A percentile compares a stretch with the other conserved stretches of the same genome.
These are phyloP conservation scores for Poeciliopsis occidentalis DNA, from an alignment of 2,113 vertebrate genomes.

Conservation along the genomic window DNA sequence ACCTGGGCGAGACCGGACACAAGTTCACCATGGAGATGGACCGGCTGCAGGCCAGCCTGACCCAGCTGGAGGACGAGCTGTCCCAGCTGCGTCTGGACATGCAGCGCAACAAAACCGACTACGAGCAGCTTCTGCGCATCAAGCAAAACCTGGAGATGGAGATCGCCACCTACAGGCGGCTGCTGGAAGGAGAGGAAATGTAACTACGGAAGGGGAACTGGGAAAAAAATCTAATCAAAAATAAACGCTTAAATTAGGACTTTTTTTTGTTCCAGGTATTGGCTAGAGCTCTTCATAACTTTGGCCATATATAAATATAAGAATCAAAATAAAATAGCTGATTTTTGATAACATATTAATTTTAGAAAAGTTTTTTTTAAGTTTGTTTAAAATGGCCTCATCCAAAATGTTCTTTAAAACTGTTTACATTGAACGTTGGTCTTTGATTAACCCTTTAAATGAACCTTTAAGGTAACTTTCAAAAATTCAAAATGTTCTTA, in stretches of 20 bases:
- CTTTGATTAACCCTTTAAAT: background rate
- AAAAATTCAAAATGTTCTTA: background rate
- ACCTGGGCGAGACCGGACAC: conserved; percentile 73
- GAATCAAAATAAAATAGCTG: no score
- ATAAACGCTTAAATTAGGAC: background rate
- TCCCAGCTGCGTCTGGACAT: conserved; percentile 81
- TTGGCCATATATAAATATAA: no score
- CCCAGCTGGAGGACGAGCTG: conserved; percentile 80
- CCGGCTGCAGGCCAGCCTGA: conserved; percentile 69
- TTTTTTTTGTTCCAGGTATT: background rate
- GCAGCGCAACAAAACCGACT: conserved; percentile 81
- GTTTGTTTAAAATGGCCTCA: background rate
- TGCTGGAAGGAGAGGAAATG: conserved; percentile 83
- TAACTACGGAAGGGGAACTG: conserved; percentile 32
- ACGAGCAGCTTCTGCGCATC: conserved; percentile 81
- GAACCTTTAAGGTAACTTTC: background rate
- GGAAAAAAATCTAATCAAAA: background rate
- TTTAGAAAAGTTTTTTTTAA: no score
- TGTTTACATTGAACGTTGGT: background rate
- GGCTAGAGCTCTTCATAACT: no score
- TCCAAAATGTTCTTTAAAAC: background rate
- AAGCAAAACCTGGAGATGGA: conserved; percentile 85
- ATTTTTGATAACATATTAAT: no score
- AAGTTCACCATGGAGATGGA: conserved; percentile 80
- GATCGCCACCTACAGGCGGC: conserved; percentile 83